Conservation (phyloP, 2,888 invertebrate genomes). For the Aleiodes testaceus region DNA sequence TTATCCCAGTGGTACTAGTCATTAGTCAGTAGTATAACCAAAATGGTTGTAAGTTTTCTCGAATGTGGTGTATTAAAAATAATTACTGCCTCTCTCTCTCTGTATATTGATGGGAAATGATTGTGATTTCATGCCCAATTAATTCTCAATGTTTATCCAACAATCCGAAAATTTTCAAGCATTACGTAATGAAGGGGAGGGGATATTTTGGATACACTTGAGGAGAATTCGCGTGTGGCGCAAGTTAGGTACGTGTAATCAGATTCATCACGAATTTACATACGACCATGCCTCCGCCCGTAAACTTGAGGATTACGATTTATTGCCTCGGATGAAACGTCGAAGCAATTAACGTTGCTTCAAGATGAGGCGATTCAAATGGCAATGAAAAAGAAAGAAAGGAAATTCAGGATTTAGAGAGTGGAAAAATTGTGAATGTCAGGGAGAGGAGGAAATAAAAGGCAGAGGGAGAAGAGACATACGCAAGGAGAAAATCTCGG, state of each 20-base stretch:
- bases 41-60: neutral
- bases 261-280: constrained; percentile 53
- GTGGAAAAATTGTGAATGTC: neutral
- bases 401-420: too few species aligned
- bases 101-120: neutral
- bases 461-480: neutral
- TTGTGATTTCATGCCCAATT: neutral
- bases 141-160: too few species aligned
- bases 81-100: neutral
- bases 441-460: constrained; percentile 11
- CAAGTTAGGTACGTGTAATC: constrained; percentile 53
- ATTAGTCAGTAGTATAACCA: neutral
- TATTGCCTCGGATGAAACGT: constrained; percentile 54
- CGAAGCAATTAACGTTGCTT: constrained; percentile 55
- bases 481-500: constrained; percentile 52
- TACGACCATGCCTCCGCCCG: constrained; percentile 51
- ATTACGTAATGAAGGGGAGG: too few species aligned
- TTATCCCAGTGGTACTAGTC: neutral
- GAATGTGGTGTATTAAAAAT: neutral
- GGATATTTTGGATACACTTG: neutral
- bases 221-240: constrained; percentile 46
- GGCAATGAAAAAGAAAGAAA: too few species aligned
- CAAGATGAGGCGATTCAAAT: neutral
- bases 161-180: too few species aligned
- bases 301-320: constrained; percentile 47